Percentiles rank a stretch among this genome's conserved stretches.
Conservation (phyloP, 2,888 invertebrate genomes). For the Cantharis flavilabris region DNA sequence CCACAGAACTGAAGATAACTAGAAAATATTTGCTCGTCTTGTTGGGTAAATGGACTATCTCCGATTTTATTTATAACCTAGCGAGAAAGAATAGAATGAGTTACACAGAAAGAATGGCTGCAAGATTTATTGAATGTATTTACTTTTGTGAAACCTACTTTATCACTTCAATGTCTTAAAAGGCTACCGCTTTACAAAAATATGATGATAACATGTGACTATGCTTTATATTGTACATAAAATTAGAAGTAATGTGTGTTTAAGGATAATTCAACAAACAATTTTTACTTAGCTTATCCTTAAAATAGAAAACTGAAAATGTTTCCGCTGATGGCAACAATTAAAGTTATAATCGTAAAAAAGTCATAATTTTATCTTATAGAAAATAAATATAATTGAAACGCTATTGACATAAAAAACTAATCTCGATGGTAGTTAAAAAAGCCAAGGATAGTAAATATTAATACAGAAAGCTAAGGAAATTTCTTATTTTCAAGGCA, state of each 20-base stretch:
- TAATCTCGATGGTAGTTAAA: background rate
- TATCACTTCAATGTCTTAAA: background rate
- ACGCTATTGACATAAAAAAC: background rate
- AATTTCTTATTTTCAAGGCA: conserved; percentile 5
- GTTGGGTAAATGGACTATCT: conserved; percentile 79
- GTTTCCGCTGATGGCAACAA: background rate
- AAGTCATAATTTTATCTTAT: background rate
- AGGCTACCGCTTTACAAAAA: background rate
- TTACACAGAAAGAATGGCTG: background rate
- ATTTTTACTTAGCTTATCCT: background rate
- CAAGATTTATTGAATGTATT: background rate
- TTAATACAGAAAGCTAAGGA: background rate
- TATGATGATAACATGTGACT: background rate
- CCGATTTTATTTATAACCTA: conserved; percentile 89
- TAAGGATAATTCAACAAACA: too few species aligned
- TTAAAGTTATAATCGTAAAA: background rate
- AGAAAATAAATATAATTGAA: background rate
- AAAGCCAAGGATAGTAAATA: conserved; percentile 1
- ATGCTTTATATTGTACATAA: background rate
- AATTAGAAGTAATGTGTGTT: background rate
- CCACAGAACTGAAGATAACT: conserved; percentile 96
- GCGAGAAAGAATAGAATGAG: conserved; percentile 34
- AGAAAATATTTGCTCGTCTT: conserved; percentile 89
- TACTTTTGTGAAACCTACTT: background rate
- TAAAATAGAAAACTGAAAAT: background rate